Conservation (phyloP, 2,797 vertebrate species). For the Eulemur mongoz region DNA sequence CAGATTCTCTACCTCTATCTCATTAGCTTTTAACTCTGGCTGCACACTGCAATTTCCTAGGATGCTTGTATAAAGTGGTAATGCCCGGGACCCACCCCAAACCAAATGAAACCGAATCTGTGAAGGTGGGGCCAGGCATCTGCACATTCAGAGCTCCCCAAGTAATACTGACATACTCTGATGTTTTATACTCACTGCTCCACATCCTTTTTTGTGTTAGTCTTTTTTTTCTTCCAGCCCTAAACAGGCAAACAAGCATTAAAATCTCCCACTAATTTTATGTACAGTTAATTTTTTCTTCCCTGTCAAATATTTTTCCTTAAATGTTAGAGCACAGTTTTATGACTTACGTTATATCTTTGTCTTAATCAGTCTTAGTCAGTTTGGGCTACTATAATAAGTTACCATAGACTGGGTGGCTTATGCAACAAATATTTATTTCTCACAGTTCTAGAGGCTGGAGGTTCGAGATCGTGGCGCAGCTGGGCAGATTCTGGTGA, state of each 20-base stretch:
- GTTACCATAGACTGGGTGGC: background rate
- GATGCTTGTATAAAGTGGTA: background rate
- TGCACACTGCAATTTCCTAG: background rate
- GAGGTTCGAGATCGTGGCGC: background rate
- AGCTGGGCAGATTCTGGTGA: rapidly evolving
- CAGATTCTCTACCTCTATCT: background rate
- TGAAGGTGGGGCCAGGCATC: background rate
- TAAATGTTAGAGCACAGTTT: background rate
- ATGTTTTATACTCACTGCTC: background rate
- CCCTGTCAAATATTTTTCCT: background rate
- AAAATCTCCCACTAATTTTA: background rate
- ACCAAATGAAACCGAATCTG: background rate
- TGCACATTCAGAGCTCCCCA: background rate
- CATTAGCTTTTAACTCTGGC: background rate
- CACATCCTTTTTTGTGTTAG: background rate
- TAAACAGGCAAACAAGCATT: background rate
- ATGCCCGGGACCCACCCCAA: background rate
- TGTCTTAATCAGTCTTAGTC: background rate
- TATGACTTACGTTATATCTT: background rate
- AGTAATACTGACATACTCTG: background rate
- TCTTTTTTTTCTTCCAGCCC: background rate
- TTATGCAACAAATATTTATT: background rate
- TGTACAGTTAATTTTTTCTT: background rate
- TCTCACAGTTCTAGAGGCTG: background rate
- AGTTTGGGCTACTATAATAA: background rate